A percentile compares a stretch with the other conserved stretches of the same genome.
Conservation (phyloP, 2,888 invertebrate species). For the Venustoraphidia nigricollis region DNA sequence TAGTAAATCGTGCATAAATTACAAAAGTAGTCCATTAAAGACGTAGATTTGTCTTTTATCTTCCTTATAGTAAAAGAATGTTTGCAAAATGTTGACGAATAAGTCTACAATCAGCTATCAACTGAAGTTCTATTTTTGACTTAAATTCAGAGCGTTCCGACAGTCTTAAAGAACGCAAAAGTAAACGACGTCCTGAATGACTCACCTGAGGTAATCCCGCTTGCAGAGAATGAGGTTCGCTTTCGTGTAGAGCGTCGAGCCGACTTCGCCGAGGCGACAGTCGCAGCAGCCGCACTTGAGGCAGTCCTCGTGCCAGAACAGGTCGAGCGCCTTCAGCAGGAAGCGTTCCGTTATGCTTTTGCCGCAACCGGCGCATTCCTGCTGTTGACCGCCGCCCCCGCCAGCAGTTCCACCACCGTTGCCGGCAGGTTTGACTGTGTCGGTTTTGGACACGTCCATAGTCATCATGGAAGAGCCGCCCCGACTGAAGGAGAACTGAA, state of each 20-base stretch:
- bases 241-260: slow-evolving; percentile 86
- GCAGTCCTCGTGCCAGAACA: slow-evolving; percentile 97
- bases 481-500: slow-evolving; percentile 17
- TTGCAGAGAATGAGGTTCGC: slow-evolving; percentile 92
- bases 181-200: not conserved
- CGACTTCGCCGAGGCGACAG: slow-evolving; percentile 90
- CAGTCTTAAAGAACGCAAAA: not conserved
- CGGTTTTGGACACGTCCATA: slow-evolving; percentile 78
- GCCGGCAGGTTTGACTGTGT: slow-evolving; percentile 27
- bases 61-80: too few species aligned
- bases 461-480: slow-evolving; percentile 50
- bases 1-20: too few species aligned
- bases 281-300: slow-evolving; percentile 95
- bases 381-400: slow-evolving; percentile 33
- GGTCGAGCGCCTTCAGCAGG: slow-evolving; percentile 80
- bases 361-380: slow-evolving; percentile 88
- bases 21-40: too few species aligned
- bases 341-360: slow-evolving; percentile 87
- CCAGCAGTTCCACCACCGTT: slow-evolving; percentile 22
- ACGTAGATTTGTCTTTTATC: too few species aligned
- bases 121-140: too few species aligned
- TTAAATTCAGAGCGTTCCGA: too few species aligned
- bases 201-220: slow-evolving; percentile 83
- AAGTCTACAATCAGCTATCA: too few species aligned
- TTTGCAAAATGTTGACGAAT: too few species aligned